Percentiles rank a stretch among this genome's conserved stretches.
Evolutionary conservation across 2,113 vertebrate species (phyloP).

Genomic region (Tiliqua scincoides): DNA sequence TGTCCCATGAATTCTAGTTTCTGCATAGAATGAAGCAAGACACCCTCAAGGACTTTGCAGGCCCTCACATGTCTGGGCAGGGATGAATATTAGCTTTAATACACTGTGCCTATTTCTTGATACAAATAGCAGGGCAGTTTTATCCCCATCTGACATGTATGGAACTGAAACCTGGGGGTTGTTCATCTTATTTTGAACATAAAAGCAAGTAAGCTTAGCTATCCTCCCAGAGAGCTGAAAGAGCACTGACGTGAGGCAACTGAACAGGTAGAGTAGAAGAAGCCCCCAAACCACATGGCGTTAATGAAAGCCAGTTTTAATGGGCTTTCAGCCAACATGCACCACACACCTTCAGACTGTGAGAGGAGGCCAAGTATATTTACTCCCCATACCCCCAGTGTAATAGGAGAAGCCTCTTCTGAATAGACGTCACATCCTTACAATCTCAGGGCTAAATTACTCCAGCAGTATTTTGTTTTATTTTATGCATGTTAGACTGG

Average conservation of each 20-base stretch:
- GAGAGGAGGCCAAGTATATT: neutral
- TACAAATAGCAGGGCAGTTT: neutral
- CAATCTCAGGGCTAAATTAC: neutral
- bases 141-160: neutral
- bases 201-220: neutral
- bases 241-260: neutral
- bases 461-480: neutral
- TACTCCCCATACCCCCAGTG: neutral
- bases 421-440: neutral
- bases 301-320: neutral
- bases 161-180: neutral
- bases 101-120: neutral
- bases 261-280: neutral
- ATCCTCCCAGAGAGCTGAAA: neutral
- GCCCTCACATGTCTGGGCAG: slow-evolving; percentile 5
- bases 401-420: neutral
- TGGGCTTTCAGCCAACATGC: neutral
- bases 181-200: neutral
- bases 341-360: no score
- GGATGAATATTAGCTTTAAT: slow-evolving; percentile 1
- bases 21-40: slow-evolving; percentile 3
- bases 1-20: slow-evolving; percentile 1
- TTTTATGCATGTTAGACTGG: neutral
- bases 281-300: neutral
- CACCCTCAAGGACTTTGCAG: neutral